These are phyloP conservation scores for Bombus cullumanus DNA, from an alignment of 1,140 invertebrate species.

Conservation along the genomic window DNA sequence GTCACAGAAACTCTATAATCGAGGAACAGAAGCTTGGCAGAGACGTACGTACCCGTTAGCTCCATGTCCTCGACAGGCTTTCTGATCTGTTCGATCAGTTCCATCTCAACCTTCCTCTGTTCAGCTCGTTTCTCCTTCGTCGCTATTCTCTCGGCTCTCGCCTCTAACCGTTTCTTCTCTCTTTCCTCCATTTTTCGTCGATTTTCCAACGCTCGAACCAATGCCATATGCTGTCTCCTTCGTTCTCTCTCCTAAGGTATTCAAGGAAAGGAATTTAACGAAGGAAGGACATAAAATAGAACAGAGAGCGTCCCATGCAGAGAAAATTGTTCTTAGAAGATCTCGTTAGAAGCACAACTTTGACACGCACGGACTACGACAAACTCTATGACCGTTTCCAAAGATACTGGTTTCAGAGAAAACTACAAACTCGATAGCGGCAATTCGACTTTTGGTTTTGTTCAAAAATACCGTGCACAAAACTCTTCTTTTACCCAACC, in stretches of 20 bases:
- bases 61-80: conserved; percentile 95
- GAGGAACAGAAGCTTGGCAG: not conserved
- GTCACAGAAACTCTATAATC: not conserved
- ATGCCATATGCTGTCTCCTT: conserved; percentile 93
- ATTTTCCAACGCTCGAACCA: conserved; percentile 93
- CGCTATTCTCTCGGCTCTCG: conserved; percentile 89
- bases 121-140: conserved; percentile 92
- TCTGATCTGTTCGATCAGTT: conserved; percentile 92
- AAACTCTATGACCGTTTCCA: conserved; percentile 69
- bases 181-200: conserved; percentile 94
- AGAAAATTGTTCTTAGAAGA: not conserved
- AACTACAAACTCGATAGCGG: conserved; percentile 47
- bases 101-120: conserved; percentile 91
- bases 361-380: conserved; percentile 59
- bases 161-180: conserved; percentile 92
- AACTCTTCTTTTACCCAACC: conserved; percentile 24
- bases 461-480: conserved; percentile 29
- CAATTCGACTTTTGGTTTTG: conserved; percentile 8
- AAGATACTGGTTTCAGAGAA: conserved; percentile 48
- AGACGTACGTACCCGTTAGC: conserved; percentile 83
- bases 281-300: not conserved
- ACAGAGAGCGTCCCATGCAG: conserved; percentile 18
- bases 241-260: conserved; percentile 92
- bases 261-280: conserved; percentile 11
- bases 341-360: conserved; percentile 42